Conservation (phyloP, 2,888 invertebrate species). For the Oconnorella tubifera region DNA sequence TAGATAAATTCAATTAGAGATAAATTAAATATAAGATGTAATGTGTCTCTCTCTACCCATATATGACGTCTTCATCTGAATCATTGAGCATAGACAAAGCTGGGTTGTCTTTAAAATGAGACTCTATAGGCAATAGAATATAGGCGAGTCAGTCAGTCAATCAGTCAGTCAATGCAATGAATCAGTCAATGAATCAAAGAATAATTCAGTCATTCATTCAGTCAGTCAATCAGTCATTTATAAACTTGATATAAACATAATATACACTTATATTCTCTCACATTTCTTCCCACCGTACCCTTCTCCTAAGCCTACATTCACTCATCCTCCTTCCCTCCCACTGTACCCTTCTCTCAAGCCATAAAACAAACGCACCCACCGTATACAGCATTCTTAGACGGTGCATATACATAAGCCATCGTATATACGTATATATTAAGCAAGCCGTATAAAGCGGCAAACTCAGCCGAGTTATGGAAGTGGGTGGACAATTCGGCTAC, state of each 20-base stretch:
- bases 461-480: constrained; percentile 87
- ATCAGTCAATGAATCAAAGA: neutral
- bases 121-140: no score
- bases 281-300: no score
- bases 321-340: no score
- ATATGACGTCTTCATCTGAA: constrained; percentile 87
- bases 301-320: no score
- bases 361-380: no score
- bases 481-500: constrained; percentile 89
- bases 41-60: no score
- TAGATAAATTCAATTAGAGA: no score
- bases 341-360: no score
- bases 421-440: constrained; percentile 89
- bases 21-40: no score
- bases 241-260: no score
- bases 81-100: constrained; percentile 98
- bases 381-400: constrained; percentile 72
- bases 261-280: no score
- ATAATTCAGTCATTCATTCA: neutral
- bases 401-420: constrained; percentile 91
- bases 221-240: neutral
- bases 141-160: no score
- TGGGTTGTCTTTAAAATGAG: constrained; percentile 92
- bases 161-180: constrained; percentile 16
- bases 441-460: constrained; percentile 90